phyloP scores from a whole-genome alignment of 2,888 invertebrate species.

The Drosophila pseudotalamancana region DNA sequence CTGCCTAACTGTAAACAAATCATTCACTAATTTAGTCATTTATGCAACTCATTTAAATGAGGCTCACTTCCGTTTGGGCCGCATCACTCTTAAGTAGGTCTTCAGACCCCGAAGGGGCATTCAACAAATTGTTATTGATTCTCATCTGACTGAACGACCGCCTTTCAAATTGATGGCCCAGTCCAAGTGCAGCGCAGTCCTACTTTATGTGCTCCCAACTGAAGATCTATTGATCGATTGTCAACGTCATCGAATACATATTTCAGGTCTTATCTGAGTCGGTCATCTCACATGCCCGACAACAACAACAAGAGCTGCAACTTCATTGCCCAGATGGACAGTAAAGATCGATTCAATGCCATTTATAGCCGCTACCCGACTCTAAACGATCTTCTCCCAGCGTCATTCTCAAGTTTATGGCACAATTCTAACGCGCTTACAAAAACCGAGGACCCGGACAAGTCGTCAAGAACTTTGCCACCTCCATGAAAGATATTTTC shows the following conservation, averaged over 20 bases:
- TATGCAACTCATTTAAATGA: constrained; percentile 45
- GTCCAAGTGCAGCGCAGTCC: constrained; percentile 48
- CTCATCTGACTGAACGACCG: constrained; percentile 66
- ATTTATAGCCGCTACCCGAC: constrained; percentile 56
- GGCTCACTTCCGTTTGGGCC: constrained; percentile 52
- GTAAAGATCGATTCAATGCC: constrained; percentile 63
- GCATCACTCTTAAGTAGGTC: constrained; percentile 24
- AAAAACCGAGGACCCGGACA: constrained; percentile 5
- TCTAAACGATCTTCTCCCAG: constrained; percentile 50
- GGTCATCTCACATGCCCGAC: constrained; percentile 41
- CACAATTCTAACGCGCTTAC: constrained; percentile 35
- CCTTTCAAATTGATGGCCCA: constrained; percentile 64
- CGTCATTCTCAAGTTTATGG: constrained; percentile 54
- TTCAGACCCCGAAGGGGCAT: constrained; percentile 20
- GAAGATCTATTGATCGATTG: constrained; percentile 73
- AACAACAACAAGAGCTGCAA: constrained; percentile 29
- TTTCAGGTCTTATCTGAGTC: constrained; percentile 55
- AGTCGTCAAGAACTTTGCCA: constrained; percentile 35
- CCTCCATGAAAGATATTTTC: constrained; percentile 16
- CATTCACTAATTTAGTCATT: constrained; percentile 53
- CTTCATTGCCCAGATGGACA: constrained; percentile 64
- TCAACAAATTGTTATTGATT: constrained; percentile 74
- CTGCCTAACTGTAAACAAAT: constrained; percentile 44
- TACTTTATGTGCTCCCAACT: constrained; percentile 62
- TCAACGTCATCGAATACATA: constrained; percentile 75